Percentiles rank a stretch among this genome's conserved stretches.
Conservation (phyloP, 2,888 invertebrate species). For the Torymus aiolomorphi region DNA sequence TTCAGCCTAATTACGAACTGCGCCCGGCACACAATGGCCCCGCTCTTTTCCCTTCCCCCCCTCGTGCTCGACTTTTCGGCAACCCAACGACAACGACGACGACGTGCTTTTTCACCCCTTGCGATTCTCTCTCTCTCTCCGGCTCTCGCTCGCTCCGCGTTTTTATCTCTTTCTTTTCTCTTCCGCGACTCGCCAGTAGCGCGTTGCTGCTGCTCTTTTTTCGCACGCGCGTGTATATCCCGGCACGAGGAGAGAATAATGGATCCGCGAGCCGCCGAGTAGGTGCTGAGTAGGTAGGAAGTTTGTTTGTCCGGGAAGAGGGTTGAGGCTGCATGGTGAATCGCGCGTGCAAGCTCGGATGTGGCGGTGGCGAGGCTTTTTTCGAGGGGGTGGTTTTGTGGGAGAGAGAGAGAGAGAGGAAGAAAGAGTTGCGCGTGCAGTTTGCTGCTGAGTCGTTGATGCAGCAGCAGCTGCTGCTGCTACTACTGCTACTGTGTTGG, state of each 20-base stretch:
- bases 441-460: slow-evolving; percentile 25
- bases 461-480: slow-evolving; percentile 3
- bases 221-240: slow-evolving; percentile 3
- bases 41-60: neutral
- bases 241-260: slow-evolving; percentile 42
- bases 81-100: no score
- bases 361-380: slow-evolving; percentile 16
- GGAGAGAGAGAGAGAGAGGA: no score
- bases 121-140: no score
- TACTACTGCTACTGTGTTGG: slow-evolving; percentile 5
- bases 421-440: neutral
- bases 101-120: no score
- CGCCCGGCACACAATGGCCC: slow-evolving; percentile 3
- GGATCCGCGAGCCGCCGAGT: slow-evolving; percentile 15
- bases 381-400: neutral
- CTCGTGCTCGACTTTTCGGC: neutral
- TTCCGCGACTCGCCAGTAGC: neutral
- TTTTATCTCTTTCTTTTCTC: slow-evolving; percentile 28
- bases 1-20: slow-evolving; percentile 38
- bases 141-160: neutral
- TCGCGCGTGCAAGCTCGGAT: slow-evolving; percentile 1
- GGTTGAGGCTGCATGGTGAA: slow-evolving; percentile 5
- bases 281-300: slow-evolving; percentile 53
- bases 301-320: slow-evolving; percentile 44
- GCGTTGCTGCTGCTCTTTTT: neutral